A percentile compares a stretch with the other conserved stretches of the same genome.
Evolutionary conservation across 1,140 invertebrate genomes (phyloP).

Genomic region (Drosophila takahashii): DNA sequence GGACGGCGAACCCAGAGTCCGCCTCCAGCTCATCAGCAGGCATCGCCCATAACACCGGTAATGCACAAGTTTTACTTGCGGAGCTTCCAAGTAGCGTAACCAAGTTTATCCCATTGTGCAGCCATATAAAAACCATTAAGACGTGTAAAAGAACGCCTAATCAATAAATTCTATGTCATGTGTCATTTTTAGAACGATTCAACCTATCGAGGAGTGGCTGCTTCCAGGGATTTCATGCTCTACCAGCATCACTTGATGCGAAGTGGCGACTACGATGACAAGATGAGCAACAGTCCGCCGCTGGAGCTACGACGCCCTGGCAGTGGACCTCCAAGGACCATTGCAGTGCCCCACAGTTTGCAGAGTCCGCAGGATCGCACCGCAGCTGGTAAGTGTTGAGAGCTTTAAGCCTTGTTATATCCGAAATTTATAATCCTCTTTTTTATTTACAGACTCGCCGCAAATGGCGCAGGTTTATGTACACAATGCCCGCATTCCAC

Average conservation of each 20-base stretch:
- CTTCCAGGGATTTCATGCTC: constrained; percentile 85
- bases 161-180: neutral
- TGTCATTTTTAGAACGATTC: constrained; percentile 87
- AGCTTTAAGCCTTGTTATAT: neutral
- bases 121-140: neutral
- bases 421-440: neutral
- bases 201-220: constrained; percentile 79
- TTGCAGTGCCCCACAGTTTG: constrained; percentile 86
- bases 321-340: constrained; percentile 71
- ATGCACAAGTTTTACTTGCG: constrained; percentile 82
- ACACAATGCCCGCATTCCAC: constrained; percentile 85
- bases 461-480: constrained; percentile 90
- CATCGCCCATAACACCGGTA: constrained; percentile 91
- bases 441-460: constrained; percentile 86
- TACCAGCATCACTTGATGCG: constrained; percentile 91
- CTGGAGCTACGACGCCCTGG: constrained; percentile 89
- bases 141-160: neutral
- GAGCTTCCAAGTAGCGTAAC: constrained; percentile 76
- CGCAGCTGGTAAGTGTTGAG: constrained; percentile 87
- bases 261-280: constrained; percentile 77
- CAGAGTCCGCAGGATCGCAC: constrained; percentile 91
- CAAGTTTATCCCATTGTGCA: constrained; percentile 44
- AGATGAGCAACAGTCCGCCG: constrained; percentile 88
- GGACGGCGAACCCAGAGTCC: constrained; percentile 87
- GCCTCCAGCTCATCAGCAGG: constrained; percentile 91